Percentiles rank a stretch among this genome's conserved stretches.
These are phyloP conservation scores for Oscheius myriophilus DNA, from an alignment of 2,888 invertebrate species.

Conservation along the genomic window DNA sequence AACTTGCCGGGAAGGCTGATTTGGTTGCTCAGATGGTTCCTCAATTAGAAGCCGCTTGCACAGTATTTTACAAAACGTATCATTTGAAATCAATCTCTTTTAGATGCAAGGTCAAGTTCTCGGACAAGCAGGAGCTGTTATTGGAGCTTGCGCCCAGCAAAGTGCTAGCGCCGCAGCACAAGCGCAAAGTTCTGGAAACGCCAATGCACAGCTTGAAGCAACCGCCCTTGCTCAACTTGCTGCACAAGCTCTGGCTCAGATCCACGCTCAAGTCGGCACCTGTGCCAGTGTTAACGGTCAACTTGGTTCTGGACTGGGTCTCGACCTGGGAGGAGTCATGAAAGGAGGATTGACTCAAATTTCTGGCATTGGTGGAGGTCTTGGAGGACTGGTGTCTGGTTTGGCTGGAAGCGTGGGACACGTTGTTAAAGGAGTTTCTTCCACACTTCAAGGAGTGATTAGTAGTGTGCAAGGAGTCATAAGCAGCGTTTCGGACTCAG, in stretches of 20 bases:
- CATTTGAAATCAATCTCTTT: too few relatives aligned
- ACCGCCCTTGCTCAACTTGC: slow-evolving; percentile 2
- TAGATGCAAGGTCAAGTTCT: slow-evolving; percentile 18
- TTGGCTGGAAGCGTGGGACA: background rate
- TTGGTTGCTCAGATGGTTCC: slow-evolving; percentile 3
- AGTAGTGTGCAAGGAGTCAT: background rate
- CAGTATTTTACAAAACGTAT: too few relatives aligned
- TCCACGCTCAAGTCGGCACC: slow-evolving; percentile 10
- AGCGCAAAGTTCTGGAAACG: background rate
- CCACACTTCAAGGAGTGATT: slow-evolving; percentile 3
- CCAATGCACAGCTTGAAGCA: slow-evolving; percentile 5
- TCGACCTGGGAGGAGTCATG: slow-evolving; percentile 7
- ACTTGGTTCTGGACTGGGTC: slow-evolving; percentile 6
- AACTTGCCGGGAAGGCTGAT: background rate
- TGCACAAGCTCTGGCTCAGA: slow-evolving; percentile 17
- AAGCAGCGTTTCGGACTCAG: slow-evolving; percentile 6
- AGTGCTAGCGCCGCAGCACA: background rate
- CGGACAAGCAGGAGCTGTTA: slow-evolving; percentile 14
- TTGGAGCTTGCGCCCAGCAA: slow-evolving; percentile 12
- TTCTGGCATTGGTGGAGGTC: background rate
- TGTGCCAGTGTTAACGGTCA: background rate
- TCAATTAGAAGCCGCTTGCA: slow-evolving; percentile 4
- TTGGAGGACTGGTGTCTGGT: background rate
- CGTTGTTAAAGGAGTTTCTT: slow-evolving; percentile 2
- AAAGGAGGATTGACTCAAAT: background rate